Base-by-base conservation (phyloP, 2,797 vertebrate species). In the Paramormyrops hopkinsi region DNA sequence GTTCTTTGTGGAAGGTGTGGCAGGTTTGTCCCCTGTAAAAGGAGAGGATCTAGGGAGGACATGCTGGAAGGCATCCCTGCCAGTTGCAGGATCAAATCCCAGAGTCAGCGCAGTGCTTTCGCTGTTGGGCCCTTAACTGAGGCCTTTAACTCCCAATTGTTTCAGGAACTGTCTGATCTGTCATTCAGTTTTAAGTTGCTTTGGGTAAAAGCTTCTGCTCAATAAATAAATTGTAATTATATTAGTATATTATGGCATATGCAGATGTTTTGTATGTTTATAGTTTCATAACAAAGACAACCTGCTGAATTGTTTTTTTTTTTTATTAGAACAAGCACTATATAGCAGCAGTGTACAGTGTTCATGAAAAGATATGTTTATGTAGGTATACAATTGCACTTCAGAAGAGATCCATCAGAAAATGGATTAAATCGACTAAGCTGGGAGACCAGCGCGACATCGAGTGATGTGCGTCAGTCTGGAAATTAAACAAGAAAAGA, bases 261-360 rank as follows among this genome's bases (percentile, higher is more conserved):
- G 29, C 76, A 82, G 76, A 82, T n/a, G 41, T 22, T 46, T 82
- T n/a, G 2, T 7, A 41, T 19, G 37, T 79, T 44, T 19, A 46
- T 73, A 73, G 65, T 73, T 37, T 37, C 76, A 44, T 46, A 82
- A 82, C 44, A 11, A 87, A 87, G 6, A 86, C 46, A 41, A 76
- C 4, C 50, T 41, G 48, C 65, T 37, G 37, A 53, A 29, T 46
- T 86, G 92, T 95, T 94, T 94, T 93, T 92, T 87, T 90, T 96
- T 98, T 97, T 98, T 29, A 98, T 97, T 98, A 95, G 96, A 97
- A 97, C 96, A 96, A 98, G 97, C 97, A 96, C 96, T 97, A 97
- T 95, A 96, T 96, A 98, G 97, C 97, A 98, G 97, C 97, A 96
- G 95, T 95, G 95, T 95, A 96, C 95, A 94, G 96, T 97, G 96